Conservation (phyloP, 2,797 vertebrate species). For the Peromyscus attwateri region DNA sequence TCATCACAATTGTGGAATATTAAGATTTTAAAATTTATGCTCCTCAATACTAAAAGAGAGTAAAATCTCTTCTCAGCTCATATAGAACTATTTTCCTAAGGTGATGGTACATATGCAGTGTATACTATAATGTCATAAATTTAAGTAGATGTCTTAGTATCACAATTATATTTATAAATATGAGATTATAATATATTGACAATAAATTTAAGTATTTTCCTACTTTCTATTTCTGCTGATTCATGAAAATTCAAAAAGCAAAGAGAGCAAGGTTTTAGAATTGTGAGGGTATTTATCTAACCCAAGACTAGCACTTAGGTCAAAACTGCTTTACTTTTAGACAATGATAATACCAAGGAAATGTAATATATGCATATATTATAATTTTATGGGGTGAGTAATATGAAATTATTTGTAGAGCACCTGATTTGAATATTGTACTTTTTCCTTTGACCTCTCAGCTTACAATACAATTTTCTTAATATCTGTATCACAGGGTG, state of each 20-base stretch:
- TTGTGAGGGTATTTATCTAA: not conserved
- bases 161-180: not conserved
- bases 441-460: not conserved
- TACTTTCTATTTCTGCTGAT: slow-evolving; percentile 18
- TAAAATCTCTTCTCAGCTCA: slow-evolving; percentile 28
- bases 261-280: accelerated
- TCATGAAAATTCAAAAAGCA: not conserved
- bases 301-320: not conserved
- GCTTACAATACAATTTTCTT: not conserved
- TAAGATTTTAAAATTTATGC: slow-evolving; percentile 68
- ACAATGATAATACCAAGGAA: not conserved
- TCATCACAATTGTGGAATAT: slow-evolving; percentile 55
- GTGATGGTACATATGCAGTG: not conserved
- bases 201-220: not conserved
- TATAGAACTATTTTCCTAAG: not conserved
- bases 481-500: too few relatives aligned
- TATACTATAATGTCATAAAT: not conserved
- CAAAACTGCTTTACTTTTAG: not conserved
- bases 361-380: not conserved
- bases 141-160: not conserved
- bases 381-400: not conserved
- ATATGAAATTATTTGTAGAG: not conserved
- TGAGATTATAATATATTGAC: not conserved
- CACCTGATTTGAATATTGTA: not conserved
- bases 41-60: slow-evolving; percentile 1